Evolutionary conservation across 2,113 vertebrate species (phyloP).

Genomic region (Leptocoma aspasia): DNA sequence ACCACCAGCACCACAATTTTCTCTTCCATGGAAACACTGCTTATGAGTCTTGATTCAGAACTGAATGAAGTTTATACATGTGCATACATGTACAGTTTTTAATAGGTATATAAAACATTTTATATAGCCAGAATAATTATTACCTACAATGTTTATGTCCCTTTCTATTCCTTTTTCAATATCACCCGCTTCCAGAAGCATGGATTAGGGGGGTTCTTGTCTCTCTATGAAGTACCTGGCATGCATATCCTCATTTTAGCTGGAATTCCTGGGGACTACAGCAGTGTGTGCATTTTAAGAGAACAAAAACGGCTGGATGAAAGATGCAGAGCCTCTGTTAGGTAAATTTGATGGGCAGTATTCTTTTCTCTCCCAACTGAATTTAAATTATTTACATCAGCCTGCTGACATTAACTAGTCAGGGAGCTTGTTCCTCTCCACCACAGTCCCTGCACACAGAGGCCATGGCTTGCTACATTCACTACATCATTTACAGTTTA

Average conservation of each 20-base stretch:
- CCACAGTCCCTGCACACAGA: background rate
- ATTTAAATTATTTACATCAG: constrained; percentile 22
- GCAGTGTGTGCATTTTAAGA: background rate
- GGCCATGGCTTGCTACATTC: background rate
- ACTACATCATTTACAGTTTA: background rate
- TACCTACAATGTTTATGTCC: background rate
- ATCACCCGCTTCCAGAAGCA: background rate
- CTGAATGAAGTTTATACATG: background rate
- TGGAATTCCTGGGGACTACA: background rate
- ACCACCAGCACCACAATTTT: background rate
- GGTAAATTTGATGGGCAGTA: background rate
- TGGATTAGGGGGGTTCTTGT: background rate
- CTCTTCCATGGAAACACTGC: background rate
- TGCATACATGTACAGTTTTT: background rate
- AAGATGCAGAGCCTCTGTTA: background rate
- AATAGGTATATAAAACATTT: background rate
- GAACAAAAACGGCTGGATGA: background rate
- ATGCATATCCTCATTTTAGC: background rate
- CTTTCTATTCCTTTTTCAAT: background rate
- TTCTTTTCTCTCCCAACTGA: background rate
- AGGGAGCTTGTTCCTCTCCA: background rate
- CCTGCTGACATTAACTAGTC: background rate
- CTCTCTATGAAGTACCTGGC: background rate
- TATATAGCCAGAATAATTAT: background rate
- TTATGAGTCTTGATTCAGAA: background rate